Conservation (phyloP, 2,113 vertebrate genomes). For the Morphnarchus princeps region DNA sequence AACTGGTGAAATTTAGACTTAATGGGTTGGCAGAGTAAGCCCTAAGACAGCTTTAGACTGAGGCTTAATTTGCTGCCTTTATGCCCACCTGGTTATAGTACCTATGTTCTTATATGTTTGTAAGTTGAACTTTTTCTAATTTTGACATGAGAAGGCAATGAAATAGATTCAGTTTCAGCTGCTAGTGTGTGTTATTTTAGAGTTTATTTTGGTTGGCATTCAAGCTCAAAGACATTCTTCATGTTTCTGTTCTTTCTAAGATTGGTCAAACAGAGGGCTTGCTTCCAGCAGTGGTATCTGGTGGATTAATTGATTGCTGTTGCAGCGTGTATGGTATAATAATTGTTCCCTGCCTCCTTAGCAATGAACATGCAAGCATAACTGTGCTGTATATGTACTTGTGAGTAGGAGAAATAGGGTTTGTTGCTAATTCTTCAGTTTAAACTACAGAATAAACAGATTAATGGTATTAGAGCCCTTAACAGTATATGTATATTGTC, state of each 20-base stretch:
- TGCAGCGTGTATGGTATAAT: accelerated
- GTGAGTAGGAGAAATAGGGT: neutral
- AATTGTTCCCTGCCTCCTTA: neutral
- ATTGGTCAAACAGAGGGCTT: neutral
- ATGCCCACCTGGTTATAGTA: neutral
- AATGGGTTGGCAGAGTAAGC: neutral
- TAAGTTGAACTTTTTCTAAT: neutral
- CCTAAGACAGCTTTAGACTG: neutral
- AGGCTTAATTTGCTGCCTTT: neutral
- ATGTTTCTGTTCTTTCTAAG: neutral
- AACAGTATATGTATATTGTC: neutral
- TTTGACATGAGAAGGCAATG: neutral
- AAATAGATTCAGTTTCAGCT: neutral
- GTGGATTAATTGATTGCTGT: neutral
- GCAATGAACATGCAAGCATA: accelerated
- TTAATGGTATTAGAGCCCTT: neutral
- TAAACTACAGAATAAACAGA: neutral
- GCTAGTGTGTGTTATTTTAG: neutral
- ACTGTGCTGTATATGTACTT: neutral
- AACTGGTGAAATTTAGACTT: neutral
- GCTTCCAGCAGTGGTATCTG: neutral
- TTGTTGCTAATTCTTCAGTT: neutral
- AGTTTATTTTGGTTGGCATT: neutral
- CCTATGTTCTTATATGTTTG: neutral
- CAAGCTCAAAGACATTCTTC: neutral